phyloP scores from a whole-genome alignment of 2,888 invertebrate genomes.

The Megastigmus dorsalis region DNA sequence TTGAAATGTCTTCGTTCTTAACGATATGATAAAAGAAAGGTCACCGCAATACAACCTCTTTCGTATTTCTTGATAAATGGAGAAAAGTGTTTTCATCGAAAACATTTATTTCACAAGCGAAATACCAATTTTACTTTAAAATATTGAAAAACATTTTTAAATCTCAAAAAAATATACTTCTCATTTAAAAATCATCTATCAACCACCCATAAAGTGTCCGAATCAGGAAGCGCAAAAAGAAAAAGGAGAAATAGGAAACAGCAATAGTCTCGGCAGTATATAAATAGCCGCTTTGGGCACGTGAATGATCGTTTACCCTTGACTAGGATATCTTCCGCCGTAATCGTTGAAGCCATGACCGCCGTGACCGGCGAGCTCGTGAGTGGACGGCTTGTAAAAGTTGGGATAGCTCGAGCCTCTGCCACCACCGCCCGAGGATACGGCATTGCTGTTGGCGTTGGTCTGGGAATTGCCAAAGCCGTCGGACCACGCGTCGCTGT shows the following conservation, averaged over 20 bases:
- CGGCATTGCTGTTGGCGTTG: slow-evolving; percentile 35
- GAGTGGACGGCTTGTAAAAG: slow-evolving; percentile 28
- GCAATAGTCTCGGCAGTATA: too few relatives aligned
- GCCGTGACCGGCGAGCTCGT: not conserved
- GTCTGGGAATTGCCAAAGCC: slow-evolving; percentile 46
- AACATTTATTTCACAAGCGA: not conserved
- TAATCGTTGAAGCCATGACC: not conserved
- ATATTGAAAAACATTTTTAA: not conserved
- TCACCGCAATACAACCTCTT: too few relatives aligned
- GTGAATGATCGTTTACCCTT: not conserved
- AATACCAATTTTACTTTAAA: not conserved
- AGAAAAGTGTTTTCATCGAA: not conserved
- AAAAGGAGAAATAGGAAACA: too few relatives aligned
- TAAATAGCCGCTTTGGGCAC: too few relatives aligned
- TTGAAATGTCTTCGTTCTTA: not conserved
- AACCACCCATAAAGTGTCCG: too few relatives aligned
- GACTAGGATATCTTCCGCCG: not conserved
- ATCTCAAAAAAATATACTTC: too few relatives aligned
- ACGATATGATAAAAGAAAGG: not conserved
- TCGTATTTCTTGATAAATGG: too few relatives aligned
- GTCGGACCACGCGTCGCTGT: slow-evolving; percentile 45
- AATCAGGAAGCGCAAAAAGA: too few relatives aligned
- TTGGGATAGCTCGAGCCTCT: slow-evolving; percentile 12
- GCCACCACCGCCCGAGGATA: not conserved
- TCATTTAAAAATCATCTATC: too few relatives aligned